A percentile compares a stretch with the other conserved stretches of the same genome.
These are phyloP conservation scores for Orchesella cincta DNA, from an alignment of 1,140 invertebrate species.

Conservation along the genomic window DNA sequence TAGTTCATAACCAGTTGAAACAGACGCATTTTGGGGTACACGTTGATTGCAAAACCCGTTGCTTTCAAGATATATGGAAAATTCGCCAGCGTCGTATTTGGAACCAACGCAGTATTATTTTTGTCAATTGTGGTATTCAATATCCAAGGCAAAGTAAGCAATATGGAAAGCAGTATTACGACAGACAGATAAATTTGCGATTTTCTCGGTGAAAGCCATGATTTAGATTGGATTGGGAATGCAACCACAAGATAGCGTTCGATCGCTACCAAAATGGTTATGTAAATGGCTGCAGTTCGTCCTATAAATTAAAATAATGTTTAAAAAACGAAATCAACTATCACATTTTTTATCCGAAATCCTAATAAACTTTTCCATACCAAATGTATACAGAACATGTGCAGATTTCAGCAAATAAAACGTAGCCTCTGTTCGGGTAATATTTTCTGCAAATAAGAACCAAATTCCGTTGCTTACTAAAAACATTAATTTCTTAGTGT, in stretches of 20 bases:
- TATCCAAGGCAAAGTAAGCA: not conserved
- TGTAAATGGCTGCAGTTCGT: not conserved
- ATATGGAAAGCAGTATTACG: not conserved
- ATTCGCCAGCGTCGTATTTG: not conserved
- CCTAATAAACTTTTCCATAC: not conserved
- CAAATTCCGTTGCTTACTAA: too few species aligned
- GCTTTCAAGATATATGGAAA: not conserved
- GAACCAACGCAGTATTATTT: not conserved
- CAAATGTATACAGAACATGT: not conserved
- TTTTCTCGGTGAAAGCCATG: not conserved
- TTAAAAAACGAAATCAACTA: too few species aligned
- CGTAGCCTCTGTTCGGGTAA: not conserved
- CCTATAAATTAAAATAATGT: too few species aligned
- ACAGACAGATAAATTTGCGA: not conserved
- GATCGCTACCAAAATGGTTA: not conserved
- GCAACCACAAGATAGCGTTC: conserved; percentile 7
- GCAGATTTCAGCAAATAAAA: not conserved
- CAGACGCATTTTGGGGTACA: not conserved
- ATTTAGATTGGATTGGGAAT: not conserved
- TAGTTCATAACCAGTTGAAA: not conserved
- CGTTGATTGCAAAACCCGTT: not conserved
- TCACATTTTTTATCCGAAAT: not conserved
- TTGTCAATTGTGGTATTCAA: not conserved
- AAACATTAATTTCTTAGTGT: too few species aligned
- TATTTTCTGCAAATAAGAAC: too few species aligned